These are phyloP conservation scores for Arenicola marina DNA, from an alignment of 2,888 invertebrate species.

Conservation along the genomic window DNA sequence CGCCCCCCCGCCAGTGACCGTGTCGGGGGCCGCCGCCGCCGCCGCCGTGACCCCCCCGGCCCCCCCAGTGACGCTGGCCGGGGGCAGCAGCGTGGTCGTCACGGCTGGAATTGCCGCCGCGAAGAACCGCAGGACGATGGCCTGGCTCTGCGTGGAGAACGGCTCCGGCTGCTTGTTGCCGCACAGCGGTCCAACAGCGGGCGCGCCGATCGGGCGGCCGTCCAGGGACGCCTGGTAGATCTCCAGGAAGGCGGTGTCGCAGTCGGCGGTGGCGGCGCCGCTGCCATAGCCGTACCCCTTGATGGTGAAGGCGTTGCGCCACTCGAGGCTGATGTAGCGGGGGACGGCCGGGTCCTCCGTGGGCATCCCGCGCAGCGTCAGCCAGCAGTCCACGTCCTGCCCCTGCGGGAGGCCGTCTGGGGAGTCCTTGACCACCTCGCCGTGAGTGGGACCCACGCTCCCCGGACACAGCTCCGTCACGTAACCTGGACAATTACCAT, in stretches of 20 bases:
- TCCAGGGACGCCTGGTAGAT: conserved; percentile 18
- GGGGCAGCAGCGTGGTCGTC: not conserved
- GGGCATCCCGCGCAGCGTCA: conserved; percentile 17
- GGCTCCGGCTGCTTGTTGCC: conserved; percentile 4
- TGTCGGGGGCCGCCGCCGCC: not conserved
- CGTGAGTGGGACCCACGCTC: conserved; percentile 16
- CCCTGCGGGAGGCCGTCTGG: no score
- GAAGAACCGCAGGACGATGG: conserved; percentile 18
- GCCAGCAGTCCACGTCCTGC: conserved; percentile 26
- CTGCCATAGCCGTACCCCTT: conserved; percentile 1
- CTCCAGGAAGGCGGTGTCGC: conserved; percentile 22
- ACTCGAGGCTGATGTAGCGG: conserved; percentile 2
- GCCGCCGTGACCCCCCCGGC: not conserved
- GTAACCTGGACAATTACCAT: conserved; percentile 11
- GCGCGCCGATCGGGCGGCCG: conserved; percentile 6
- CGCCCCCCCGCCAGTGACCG: not conserved
- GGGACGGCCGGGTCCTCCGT: no score
- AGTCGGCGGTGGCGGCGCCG: conserved; percentile 6
- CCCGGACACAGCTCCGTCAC: conserved; percentile 21
- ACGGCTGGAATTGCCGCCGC: conserved; percentile 8
- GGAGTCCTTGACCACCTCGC: conserved; percentile 16
- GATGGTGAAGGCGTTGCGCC: conserved; percentile 4
- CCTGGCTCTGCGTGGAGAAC: no score
- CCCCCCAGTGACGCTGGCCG: not conserved
- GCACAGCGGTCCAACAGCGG: conserved; percentile 11